phyloP scores from a whole-genome alignment of 2,113 vertebrate species.

The Trochalopteron elliotii region DNA sequence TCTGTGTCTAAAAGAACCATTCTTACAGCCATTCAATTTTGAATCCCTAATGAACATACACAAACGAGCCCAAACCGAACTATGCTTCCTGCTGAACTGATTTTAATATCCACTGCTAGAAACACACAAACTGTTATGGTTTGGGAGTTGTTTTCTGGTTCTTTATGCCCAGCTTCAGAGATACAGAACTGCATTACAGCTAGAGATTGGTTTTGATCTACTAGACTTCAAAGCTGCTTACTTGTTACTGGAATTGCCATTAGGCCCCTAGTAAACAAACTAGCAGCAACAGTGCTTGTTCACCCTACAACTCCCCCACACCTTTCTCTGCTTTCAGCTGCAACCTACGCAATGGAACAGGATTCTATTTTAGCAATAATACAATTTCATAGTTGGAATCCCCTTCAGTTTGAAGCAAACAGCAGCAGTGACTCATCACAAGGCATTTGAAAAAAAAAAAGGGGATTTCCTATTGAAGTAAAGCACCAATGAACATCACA shows the following conservation, averaged over 20 bases:
- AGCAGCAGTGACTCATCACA: constrained; percentile 47
- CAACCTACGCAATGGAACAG: constrained; percentile 46
- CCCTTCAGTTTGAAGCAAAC: constrained; percentile 40
- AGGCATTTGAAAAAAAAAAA: not conserved
- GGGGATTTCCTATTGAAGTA: constrained; percentile 48
- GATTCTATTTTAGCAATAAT: constrained; percentile 24
- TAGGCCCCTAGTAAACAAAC: not conserved
- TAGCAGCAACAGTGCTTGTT: not conserved
- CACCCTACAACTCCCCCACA: not conserved
- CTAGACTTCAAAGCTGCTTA: not conserved
- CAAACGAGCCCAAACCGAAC: not conserved
- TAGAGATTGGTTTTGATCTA: not conserved
- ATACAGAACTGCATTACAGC: not conserved
- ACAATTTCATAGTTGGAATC: constrained; percentile 14
- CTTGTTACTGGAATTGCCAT: constrained; percentile 6
- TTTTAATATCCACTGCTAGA: not conserved
- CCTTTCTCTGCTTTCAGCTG: not conserved
- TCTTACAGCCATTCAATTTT: not conserved
- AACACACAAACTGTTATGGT: not conserved
- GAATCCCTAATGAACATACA: not conserved
- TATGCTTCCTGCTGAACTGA: not conserved
- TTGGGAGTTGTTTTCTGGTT: not conserved
- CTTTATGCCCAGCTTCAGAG: not conserved
- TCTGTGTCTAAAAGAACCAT: not conserved
- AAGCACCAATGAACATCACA: not conserved